phyloP scores from a whole-genome alignment of 1,140 invertebrate species.

The Drosophila jambulina region DNA sequence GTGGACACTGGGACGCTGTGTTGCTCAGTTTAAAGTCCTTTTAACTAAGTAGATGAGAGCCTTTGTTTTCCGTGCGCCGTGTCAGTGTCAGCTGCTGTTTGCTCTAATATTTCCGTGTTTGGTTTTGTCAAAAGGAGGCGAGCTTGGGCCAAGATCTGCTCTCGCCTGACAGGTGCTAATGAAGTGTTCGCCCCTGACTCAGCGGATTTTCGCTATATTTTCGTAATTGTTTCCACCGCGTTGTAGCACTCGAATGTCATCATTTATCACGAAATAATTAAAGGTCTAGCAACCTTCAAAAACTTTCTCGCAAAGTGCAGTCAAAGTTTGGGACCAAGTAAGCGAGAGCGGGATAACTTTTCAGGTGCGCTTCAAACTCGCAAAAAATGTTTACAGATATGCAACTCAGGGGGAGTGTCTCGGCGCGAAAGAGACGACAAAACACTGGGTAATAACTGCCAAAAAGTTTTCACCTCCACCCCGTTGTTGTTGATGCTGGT shows the following conservation, averaged over 20 bases:
- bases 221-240: conserved; percentile 43
- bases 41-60: conserved; percentile 69
- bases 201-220: conserved; percentile 53
- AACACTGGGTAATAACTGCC: conserved; percentile 83
- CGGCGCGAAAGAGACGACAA: conserved; percentile 53
- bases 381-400: conserved; percentile 82
- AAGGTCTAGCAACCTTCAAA: conserved; percentile 68
- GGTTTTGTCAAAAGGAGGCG: conserved; percentile 36
- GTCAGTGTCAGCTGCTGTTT: conserved; percentile 77
- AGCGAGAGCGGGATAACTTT: conserved; percentile 49
- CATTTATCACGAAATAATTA: conserved; percentile 85
- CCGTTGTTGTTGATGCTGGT: conserved; percentile 25
- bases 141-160: conserved; percentile 7
- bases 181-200: conserved; percentile 62
- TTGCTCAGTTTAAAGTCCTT: conserved; percentile 74
- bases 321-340: conserved; percentile 54
- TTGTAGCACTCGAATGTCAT: conserved; percentile 73
- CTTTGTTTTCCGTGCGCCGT: conserved; percentile 42
- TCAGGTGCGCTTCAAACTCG: conserved; percentile 76
- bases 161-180: conserved; percentile 72
- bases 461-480: conserved; percentile 62
- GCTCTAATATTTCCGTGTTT: conserved; percentile 79
- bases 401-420: conserved; percentile 30
- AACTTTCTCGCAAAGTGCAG: conserved; percentile 46
- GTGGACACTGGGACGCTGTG: conserved; percentile 48